Percentiles rank a stretch among this genome's conserved stretches.
Evolutionary conservation across 2,888 invertebrate genomes (phyloP).

Genomic region (Nomada fabriciana): DNA sequence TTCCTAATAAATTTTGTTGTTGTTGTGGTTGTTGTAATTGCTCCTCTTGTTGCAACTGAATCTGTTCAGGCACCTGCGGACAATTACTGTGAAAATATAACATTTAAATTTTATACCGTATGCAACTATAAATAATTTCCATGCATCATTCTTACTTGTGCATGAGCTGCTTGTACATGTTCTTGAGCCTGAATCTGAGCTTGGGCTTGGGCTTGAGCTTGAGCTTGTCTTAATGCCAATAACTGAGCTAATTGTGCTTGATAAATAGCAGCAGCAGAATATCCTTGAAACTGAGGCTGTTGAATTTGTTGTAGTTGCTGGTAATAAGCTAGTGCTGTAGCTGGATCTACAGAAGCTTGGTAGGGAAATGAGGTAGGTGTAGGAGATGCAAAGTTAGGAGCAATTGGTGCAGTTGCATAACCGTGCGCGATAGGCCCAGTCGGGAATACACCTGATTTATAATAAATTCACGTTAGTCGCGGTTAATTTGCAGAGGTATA

Average conservation of each 20-base stretch:
- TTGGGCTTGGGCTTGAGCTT: conserved; percentile 64
- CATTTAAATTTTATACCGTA: neutral
- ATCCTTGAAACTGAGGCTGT: conserved; percentile 60
- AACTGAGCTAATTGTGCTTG: conserved; percentile 76
- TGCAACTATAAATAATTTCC: neutral
- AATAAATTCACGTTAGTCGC: neutral
- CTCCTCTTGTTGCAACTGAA: conserved; percentile 68
- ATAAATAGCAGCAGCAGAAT: conserved; percentile 59
- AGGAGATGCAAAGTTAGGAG: conserved; percentile 42
- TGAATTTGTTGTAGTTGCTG: conserved; percentile 74
- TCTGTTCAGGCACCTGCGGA: conserved; percentile 71
- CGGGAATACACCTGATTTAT: conserved; percentile 63
- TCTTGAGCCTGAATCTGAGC: conserved; percentile 55
- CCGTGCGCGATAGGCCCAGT: conserved; percentile 58
- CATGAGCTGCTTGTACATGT: conserved; percentile 49
- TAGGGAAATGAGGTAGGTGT: conserved; percentile 53
- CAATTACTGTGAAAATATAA: conserved; percentile 60
- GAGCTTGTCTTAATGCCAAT: conserved; percentile 72
- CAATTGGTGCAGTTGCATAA: conserved; percentile 58
- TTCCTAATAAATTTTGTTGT: conserved; percentile 77
- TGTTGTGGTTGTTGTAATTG: conserved; percentile 66
- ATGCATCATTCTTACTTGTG: conserved; percentile 47
- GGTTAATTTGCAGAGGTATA: neutral
- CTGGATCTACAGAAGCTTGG: conserved; percentile 68
- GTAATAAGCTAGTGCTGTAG: conserved; percentile 69